Base-by-base conservation (phyloP, 64 coral and sea anemone genomes). In the Montipora foliosa region DNA sequence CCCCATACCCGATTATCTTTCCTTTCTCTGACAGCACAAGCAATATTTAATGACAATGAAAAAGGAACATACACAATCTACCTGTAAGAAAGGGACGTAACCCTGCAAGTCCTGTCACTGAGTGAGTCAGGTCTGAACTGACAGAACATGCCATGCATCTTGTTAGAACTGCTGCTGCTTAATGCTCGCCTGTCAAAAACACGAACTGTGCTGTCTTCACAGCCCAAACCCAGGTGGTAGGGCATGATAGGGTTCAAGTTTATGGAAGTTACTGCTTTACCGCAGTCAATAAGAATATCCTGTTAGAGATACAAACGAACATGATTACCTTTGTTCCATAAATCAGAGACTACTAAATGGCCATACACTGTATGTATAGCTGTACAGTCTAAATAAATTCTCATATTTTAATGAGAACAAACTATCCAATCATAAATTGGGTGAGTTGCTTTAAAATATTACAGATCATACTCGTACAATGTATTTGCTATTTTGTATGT, bases 81-180 rank as follows among this genome's bases (percentile, higher is more conserved):
- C 98, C 98, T 99, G 67, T 94, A 99, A 70, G 90, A 78, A 0
- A 99, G 89, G 24, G 98, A 99, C 5, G 98, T 99, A 0, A 99
- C 98, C 49, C 95, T 91, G 76, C 98, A 99, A 24, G 87, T 89
- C 47, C 95, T 87, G 74, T 94, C 95, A 59, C 90, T 88, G 1
- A 99, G 85, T 21, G 98, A 44, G 47, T 96, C 95, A 37, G 98
- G 98, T 90, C 92, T 96, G 45, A 99, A 99, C 84, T 99, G 95
- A 77, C 90, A 95, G 37, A 96, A 84, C 49, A 99, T 79, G 62
- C 98, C 95, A 44, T 86, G 86, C 47, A 94, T 87, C 72, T 95
- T 95, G 61, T 93, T 89, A 8, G 29, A 61, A 22, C 73, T 90
- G 14, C 78, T 62, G 67, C 89, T 89, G n/a, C 84, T 96, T 20